Conservation (phyloP, 2,113 vertebrate species). For the Pampusana beccarii region DNA sequence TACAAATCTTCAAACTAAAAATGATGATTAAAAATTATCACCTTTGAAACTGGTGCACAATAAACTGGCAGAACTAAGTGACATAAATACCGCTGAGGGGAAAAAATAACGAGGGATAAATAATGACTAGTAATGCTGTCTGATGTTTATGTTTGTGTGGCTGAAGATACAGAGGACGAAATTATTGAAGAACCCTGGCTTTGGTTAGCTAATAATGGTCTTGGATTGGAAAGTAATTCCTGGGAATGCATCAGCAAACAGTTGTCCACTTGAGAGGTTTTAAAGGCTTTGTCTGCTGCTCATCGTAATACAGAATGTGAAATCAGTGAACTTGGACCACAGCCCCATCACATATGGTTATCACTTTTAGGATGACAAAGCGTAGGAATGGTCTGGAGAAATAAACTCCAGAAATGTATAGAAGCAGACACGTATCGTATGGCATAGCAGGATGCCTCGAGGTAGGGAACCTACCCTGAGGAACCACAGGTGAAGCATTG, state of each 20-base stretch:
- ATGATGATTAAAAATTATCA: not conserved
- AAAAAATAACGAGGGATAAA: not conserved
- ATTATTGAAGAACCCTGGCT: not conserved
- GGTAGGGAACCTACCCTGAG: not conserved
- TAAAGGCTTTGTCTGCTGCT: not conserved
- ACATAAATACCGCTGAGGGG: not conserved
- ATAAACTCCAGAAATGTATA: not conserved
- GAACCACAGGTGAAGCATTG: not conserved
- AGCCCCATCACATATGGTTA: not conserved
- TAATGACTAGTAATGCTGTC: not conserved
- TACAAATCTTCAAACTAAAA: not conserved
- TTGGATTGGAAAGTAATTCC: not conserved
- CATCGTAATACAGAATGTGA: not conserved
- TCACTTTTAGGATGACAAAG: not conserved
- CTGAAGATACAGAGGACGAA: not conserved
- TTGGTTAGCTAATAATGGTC: not conserved
- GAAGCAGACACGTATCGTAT: accelerated
- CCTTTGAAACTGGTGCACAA: not conserved
- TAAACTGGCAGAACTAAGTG: not conserved
- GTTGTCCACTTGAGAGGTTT: not conserved
- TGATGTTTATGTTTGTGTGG: not conserved
- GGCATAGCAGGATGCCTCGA: not conserved
- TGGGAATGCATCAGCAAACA: not conserved
- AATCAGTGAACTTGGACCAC: not conserved
- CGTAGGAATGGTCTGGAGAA: not conserved